Conservation (phyloP, 1,140 invertebrate species). For the Drosophila sulfurigaster region DNA sequence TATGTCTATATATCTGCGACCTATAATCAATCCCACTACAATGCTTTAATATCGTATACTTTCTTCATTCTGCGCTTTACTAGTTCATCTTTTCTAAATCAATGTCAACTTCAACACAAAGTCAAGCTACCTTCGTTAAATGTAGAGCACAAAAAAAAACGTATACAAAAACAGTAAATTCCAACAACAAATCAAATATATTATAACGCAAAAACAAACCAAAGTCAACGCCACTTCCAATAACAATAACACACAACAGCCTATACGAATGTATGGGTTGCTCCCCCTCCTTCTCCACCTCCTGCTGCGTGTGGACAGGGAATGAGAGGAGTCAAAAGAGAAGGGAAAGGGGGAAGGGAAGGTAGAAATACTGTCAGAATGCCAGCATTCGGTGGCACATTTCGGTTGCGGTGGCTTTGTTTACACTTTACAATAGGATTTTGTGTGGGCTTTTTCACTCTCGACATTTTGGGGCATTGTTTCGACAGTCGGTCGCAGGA, state of each 20-base stretch:
- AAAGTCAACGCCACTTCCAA: slow-evolving; percentile 78
- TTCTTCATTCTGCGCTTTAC: too few relatives aligned
- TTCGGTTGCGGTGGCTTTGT: slow-evolving; percentile 81
- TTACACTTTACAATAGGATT: slow-evolving; percentile 75
- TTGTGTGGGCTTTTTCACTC: slow-evolving; percentile 36
- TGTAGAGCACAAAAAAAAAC: slow-evolving; percentile 3
- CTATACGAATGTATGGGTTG: slow-evolving; percentile 23
- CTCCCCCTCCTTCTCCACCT: too few relatives aligned
- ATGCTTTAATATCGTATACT: too few relatives aligned
- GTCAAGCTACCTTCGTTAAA: not conserved
- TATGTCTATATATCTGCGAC: too few relatives aligned
- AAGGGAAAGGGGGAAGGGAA: not conserved
- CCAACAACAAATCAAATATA: slow-evolving; percentile 81
- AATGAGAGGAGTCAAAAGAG: not conserved
- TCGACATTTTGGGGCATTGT: slow-evolving; percentile 12
- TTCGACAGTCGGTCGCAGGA: not conserved
- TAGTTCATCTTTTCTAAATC: too few relatives aligned
- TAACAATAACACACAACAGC: slow-evolving; percentile 66
- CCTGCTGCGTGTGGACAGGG: not conserved
- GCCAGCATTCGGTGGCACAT: slow-evolving; percentile 46
- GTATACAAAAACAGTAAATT: slow-evolving; percentile 59
- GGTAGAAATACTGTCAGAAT: slow-evolving; percentile 16
- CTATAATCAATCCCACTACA: too few relatives aligned
- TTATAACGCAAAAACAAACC: slow-evolving; percentile 81
- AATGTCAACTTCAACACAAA: not conserved